Evolutionary conservation across 2,797 vertebrate genomes (phyloP).

Genomic region (Phrynocephalus vlangalii): DNA sequence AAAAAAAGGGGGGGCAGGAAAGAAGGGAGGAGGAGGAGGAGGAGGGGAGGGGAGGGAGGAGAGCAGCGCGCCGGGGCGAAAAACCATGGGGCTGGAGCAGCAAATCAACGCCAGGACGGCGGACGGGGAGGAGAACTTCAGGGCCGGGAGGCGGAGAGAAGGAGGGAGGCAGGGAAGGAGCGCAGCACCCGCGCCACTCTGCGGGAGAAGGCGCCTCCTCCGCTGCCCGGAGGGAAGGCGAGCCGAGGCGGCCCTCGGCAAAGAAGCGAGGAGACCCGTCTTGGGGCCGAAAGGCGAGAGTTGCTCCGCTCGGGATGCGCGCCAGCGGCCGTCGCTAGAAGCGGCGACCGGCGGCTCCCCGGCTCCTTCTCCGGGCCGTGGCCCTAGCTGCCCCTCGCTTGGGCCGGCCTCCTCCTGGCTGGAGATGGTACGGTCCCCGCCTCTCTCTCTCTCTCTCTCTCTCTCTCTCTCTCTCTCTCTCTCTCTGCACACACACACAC

Average conservation of each 20-base stretch:
- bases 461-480: too few species aligned
- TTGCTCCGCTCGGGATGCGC: not conserved
- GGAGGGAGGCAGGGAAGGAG: constrained; percentile 6
- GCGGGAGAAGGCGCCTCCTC: too few species aligned
- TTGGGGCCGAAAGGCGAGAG: too few species aligned
- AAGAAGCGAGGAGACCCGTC: too few species aligned
- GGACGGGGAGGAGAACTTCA: constrained; percentile 63
- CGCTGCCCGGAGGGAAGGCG: too few species aligned
- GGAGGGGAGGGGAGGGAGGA: not conserved
- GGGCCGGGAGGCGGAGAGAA: constrained; percentile 49
- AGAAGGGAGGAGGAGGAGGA: constrained; percentile 2
- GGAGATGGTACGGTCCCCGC: constrained; percentile 66
- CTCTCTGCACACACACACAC: too few species aligned
- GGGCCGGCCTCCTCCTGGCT: not conserved
- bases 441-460: too few species aligned
- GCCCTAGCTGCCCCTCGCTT: not conserved
- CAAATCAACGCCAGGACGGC: constrained; percentile 72
- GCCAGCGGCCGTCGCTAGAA: not conserved
- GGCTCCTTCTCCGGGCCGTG: not conserved
- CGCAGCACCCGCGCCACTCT: too few species aligned
- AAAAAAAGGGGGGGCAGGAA: constrained; percentile 36
- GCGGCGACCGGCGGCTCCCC: not conserved
- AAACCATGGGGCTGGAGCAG: constrained; percentile 65
- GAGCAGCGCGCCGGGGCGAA: constrained; percentile 46
- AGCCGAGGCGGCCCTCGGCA: too few species aligned